Percentiles rank a stretch among this genome's conserved stretches.
Evolutionary conservation across 23 tunicate species (phyloP).

Genomic region (Trididemnum nubilum): DNA sequence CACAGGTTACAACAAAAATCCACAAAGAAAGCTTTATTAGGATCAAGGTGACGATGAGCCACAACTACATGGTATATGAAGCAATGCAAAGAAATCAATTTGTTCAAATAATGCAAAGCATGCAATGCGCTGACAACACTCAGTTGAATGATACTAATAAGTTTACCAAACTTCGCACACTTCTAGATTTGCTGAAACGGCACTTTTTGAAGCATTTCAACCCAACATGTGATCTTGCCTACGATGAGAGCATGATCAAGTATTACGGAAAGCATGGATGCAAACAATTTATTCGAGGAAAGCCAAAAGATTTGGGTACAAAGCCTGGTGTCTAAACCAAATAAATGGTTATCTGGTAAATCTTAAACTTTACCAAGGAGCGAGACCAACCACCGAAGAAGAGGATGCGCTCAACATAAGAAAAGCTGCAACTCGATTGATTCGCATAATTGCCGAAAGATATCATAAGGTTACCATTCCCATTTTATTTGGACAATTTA

Average conservation of each 20-base stretch:
- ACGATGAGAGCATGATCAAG: constrained; percentile 7
- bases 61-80: neutral
- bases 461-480: neutral
- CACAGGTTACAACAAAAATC: too few relatives aligned
- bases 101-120: constrained; percentile 14
- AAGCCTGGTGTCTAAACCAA: constrained; percentile 15
- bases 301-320: constrained; percentile 14
- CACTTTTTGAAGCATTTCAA: neutral
- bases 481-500: constrained; percentile 14
- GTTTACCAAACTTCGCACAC: neutral
- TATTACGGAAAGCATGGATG: constrained; percentile 27
- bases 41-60: neutral
- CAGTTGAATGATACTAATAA: neutral
- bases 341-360: constrained; percentile 4
- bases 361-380: constrained; percentile 3
- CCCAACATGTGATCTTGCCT: neutral
- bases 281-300: constrained; percentile 7
- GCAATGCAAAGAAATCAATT: constrained; percentile 4
- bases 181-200: neutral
- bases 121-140: constrained; percentile 21
- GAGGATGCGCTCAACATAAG: constrained; percentile 5
- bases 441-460: neutral
- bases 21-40: too few relatives aligned
- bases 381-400: neutral
- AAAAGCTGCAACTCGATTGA: constrained; percentile 9